phyloP scores from a whole-genome alignment of 2,797 vertebrate genomes.

The Graptemys geographica region DNA sequence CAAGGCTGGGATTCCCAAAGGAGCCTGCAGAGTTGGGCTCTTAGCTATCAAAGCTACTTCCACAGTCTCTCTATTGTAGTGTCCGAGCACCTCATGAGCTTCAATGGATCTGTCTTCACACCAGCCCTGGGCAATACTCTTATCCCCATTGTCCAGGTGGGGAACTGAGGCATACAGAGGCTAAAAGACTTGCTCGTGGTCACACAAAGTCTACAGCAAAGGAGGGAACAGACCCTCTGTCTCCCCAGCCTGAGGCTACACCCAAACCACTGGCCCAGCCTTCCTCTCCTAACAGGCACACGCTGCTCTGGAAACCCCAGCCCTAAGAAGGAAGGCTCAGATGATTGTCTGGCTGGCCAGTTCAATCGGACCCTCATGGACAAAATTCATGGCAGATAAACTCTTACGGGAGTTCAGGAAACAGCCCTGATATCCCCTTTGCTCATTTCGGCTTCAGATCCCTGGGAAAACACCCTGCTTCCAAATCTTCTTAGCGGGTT shows the following conservation, averaged over 20 bases:
- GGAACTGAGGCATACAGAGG: background rate
- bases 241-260: background rate
- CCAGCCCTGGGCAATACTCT: background rate
- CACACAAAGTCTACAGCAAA: background rate
- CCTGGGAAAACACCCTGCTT: background rate
- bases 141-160: background rate
- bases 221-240: background rate
- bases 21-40: background rate
- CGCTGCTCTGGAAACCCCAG: background rate
- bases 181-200: background rate
- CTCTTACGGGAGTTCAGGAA: background rate
- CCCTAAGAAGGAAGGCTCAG: background rate
- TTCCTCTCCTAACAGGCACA: background rate
- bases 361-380: background rate
- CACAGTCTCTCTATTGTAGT: background rate
- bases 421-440: background rate
- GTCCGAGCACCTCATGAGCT: background rate
- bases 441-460: background rate
- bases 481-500: background rate
- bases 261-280: background rate
- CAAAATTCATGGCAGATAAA: background rate
- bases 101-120: background rate
- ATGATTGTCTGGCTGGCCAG: background rate
- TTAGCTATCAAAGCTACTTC: background rate
- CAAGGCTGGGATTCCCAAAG: background rate